Evolutionary conservation across 2,797 vertebrate species (phyloP), one percentile per base, ranked within the genome.

Genomic region (Pseudotriccus pelzelni): DNA sequence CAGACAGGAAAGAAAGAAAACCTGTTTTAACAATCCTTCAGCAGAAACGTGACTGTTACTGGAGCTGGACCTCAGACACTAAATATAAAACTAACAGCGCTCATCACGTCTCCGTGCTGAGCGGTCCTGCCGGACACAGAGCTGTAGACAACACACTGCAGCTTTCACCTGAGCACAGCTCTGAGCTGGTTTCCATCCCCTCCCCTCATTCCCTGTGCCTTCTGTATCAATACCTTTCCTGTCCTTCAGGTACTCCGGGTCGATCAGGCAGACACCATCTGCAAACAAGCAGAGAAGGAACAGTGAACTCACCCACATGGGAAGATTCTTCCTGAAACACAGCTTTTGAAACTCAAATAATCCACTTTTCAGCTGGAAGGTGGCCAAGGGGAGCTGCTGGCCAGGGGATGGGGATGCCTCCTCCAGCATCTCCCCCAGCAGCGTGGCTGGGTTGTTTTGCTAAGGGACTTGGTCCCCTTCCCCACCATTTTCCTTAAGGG

Each of bases 191-290:
- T 27, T 76, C 70, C 36, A 37, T 11, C n/a, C 72, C 75, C 47
- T 39, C 70, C 52, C 78, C 44, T 75, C 46, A 3, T 0, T 39
- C 32, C 3, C 0, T 5, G 27, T 20, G 15, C 4, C 2, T 63
- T 55, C 50, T 64, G 66, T 22, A 10, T 30, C 60, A 8, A 56
- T 98, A 99, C 99, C 98, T 98, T 99, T 99, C 95, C 96, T 98
- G 93, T 98, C 98, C 63, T 98, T 89, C 21, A 99, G 98, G 75
- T 98, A 98, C 69, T 99, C 97, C 0, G 98, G 98, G 81, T 99
- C 98, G 7, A 99, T 97, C 95, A 99, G 97, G 49, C 99, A 93
- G 43, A 99, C 89, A 2, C 99, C 99, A 93, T 99, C 99, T 99
- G 93, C 41, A 96, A 91, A 69, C 3, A 84, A 49, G 56, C 23